A percentile compares a stretch with the other conserved stretches of the same genome.
phyloP scores from a whole-genome alignment of 2,888 invertebrate species.

The Diarsia dahlii region DNA sequence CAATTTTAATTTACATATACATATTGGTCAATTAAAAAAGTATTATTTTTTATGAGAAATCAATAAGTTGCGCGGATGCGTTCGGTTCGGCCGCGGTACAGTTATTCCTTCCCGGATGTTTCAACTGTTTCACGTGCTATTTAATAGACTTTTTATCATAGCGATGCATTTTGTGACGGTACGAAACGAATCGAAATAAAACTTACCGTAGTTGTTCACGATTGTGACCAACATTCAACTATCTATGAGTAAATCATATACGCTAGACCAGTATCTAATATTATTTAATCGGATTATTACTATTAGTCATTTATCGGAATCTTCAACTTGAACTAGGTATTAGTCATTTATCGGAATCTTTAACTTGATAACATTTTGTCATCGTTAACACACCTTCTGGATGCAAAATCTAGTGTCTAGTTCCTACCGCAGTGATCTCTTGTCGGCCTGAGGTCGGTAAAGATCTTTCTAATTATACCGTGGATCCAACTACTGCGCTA shows the following conservation, averaged over 20 bases:
- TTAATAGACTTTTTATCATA: constrained; percentile 64
- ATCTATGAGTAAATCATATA: constrained; percentile 10
- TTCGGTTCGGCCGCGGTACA: constrained; percentile 52
- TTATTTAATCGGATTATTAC: constrained; percentile 17
- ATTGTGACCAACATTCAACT: constrained; percentile 17
- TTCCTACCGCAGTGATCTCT: not conserved
- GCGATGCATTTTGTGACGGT: constrained; percentile 53
- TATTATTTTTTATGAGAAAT: constrained; percentile 51
- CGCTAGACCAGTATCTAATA: constrained; percentile 5
- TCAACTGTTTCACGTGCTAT: constrained; percentile 70
- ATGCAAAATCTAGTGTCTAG: not conserved
- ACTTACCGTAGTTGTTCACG: not conserved
- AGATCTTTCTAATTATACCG: not conserved
- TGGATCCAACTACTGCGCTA: not conserved
- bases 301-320: constrained; percentile 6
- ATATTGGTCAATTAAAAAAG: constrained; percentile 22
- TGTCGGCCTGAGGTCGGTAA: not conserved
- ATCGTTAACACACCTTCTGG: not conserved
- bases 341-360: constrained; percentile 6
- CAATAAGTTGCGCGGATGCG: constrained; percentile 50
- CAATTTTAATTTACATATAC: constrained; percentile 38
- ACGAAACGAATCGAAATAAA: constrained; percentile 7
- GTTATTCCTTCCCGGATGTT: constrained; percentile 70
- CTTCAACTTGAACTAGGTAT: not conserved
- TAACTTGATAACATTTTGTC: not conserved